These are phyloP conservation scores for Portunus trituberculatus DNA, from an alignment of 1,140 invertebrate genomes.

Conservation along the genomic window DNA sequence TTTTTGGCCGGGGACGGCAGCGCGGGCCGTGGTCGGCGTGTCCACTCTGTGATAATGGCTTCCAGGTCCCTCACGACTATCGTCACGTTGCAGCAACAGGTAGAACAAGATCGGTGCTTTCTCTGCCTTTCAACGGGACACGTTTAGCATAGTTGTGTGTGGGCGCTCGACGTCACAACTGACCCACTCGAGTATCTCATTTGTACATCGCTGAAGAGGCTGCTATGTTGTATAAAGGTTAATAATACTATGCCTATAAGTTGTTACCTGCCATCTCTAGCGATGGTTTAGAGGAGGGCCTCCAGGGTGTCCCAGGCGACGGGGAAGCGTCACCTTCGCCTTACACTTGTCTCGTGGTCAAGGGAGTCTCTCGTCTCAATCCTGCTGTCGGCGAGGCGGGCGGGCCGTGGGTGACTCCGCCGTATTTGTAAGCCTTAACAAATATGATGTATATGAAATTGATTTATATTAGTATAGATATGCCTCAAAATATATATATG, in stretches of 20 bases:
- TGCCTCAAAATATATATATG: constrained; percentile 44
- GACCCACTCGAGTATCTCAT: constrained; percentile 48
- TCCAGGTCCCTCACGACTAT: constrained; percentile 61
- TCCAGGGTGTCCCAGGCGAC: not conserved
- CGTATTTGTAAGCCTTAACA: constrained; percentile 64
- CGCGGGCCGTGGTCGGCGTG: constrained; percentile 46
- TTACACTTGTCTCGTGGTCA: constrained; percentile 28
- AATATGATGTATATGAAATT: constrained; percentile 33
- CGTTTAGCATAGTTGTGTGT: constrained; percentile 42
- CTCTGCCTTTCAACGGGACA: constrained; percentile 63
- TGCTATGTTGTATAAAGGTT: constrained; percentile 44
- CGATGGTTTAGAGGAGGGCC: constrained; percentile 24
- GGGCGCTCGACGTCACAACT: constrained; percentile 17
- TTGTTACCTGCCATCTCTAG: constrained; percentile 49
- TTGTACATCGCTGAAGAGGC: constrained; percentile 14
- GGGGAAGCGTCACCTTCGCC: not conserved
- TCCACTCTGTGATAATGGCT: constrained; percentile 75
- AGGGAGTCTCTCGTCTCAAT: not conserved
- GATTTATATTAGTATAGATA: constrained; percentile 55
- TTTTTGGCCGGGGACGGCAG: constrained; percentile 25
- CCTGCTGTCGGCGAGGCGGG: not conserved
- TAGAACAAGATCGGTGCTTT: constrained; percentile 71
- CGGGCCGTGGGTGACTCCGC: constrained; percentile 39
- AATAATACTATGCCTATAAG: constrained; percentile 40
- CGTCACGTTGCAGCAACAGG: constrained; percentile 54